phyloP scores from a whole-genome alignment of 2,797 vertebrate species.

The Chromis chromis region DNA sequence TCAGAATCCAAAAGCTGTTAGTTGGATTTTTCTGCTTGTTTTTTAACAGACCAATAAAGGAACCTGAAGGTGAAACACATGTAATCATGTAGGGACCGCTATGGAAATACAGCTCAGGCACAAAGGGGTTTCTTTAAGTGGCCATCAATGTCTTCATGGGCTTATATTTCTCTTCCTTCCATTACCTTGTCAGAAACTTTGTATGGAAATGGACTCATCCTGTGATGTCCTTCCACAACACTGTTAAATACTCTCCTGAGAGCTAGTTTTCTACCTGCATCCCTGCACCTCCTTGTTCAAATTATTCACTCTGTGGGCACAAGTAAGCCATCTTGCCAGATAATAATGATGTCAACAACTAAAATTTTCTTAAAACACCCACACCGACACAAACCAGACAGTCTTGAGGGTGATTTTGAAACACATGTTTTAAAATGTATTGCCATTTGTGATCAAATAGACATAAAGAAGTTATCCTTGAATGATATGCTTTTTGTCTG shows the following conservation, averaged over 20 bases:
- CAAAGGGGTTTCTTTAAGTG: conserved; percentile 2
- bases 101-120: background rate
- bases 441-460: conserved; percentile 26
- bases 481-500: conserved; percentile 14
- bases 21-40: conserved; percentile 25
- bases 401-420: conserved; percentile 37
- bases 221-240: conserved; percentile 44
- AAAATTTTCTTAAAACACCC: conserved; percentile 46
- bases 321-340: conserved; percentile 55
- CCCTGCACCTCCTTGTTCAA: conserved; percentile 45
- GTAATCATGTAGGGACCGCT: background rate
- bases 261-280: conserved; percentile 63
- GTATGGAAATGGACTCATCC: conserved; percentile 67
- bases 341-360: conserved; percentile 48
- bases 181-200: conserved; percentile 69
- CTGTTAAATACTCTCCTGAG: conserved; percentile 65
- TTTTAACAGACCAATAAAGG: conserved; percentile 16
- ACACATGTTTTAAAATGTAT: conserved; percentile 16
- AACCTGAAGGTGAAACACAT: conserved; percentile 19
- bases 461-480: conserved; percentile 19
- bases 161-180: conserved; percentile 35
- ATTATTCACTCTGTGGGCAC: conserved; percentile 59
- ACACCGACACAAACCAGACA: conserved; percentile 43
- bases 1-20: conserved; percentile 30
- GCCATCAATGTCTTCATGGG: conserved; percentile 7